Evolutionary conservation across 2,888 invertebrate genomes (phyloP).

Genomic region (Nephrocerus scutellatus): DNA sequence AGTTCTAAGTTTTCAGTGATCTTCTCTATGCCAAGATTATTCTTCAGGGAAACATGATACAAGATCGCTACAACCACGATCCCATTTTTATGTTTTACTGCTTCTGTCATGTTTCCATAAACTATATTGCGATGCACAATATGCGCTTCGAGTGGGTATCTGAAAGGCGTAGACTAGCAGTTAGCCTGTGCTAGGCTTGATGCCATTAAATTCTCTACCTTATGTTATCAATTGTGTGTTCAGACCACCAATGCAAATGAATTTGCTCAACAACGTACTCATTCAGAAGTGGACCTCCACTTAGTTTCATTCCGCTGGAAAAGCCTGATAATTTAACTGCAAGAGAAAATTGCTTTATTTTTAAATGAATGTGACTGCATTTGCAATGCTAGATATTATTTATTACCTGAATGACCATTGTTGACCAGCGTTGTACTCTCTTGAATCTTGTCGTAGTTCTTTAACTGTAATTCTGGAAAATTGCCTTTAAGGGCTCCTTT

Average conservation of each 20-base stretch:
- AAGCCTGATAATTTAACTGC: conserved; percentile 38
- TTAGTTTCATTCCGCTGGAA: conserved; percentile 34
- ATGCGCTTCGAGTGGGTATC: conserved; percentile 59
- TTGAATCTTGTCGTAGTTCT: conserved; percentile 37
- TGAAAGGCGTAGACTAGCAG: conserved; percentile 26
- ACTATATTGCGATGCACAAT: conserved; percentile 56
- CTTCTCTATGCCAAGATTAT: conserved; percentile 36
- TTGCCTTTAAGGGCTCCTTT: conserved; percentile 50
- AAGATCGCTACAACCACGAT: conserved; percentile 59
- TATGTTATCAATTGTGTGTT: conserved; percentile 66
- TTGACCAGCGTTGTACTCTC: conserved; percentile 35
- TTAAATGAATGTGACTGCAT: too few relatives aligned
- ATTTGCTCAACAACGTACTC: conserved; percentile 62
- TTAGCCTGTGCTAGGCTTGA: not conserved
- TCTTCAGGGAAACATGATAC: conserved; percentile 50
- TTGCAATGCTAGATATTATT: too few relatives aligned
- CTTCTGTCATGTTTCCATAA: conserved; percentile 50
- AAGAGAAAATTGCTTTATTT: too few relatives aligned
- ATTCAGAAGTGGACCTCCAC: conserved; percentile 50
- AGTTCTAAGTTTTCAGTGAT: conserved; percentile 34
- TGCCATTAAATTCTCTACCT: conserved; percentile 47
- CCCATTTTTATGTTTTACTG: conserved; percentile 52
- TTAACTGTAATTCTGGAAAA: conserved; percentile 34
- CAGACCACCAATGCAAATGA: conserved; percentile 81
- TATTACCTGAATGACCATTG: conserved; percentile 45